Conservation (phyloP, 2,113 vertebrate species). For the Calypte anna region DNA sequence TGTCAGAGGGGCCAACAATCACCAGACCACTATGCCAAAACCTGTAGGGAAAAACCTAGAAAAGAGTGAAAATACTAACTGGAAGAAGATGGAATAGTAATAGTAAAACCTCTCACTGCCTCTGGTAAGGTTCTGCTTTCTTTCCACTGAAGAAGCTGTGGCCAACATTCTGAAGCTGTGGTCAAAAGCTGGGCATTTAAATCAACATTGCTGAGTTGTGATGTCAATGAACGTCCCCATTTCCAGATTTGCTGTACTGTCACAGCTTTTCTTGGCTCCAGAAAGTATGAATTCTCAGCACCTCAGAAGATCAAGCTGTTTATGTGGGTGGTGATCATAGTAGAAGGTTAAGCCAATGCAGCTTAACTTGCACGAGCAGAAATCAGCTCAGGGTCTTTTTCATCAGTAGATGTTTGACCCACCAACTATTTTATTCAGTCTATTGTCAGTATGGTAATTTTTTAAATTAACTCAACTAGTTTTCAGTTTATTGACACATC, state of each 20-base stretch:
- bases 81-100: neutral
- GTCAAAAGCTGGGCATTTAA: neutral
- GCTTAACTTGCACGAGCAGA: neutral
- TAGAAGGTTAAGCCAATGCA: slow-evolving; percentile 10
- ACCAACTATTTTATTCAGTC: neutral
- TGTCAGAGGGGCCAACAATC: neutral
- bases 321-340: slow-evolving; percentile 22
- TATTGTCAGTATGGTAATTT: neutral
- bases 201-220: neutral
- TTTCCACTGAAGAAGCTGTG: neutral
- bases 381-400: neutral
- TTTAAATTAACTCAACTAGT: neutral
- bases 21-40: neutral
- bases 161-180: neutral
- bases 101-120: neutral
- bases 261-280: slow-evolving; percentile 32
- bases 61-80: neutral
- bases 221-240: slow-evolving; percentile 30
- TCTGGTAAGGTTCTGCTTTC: neutral
- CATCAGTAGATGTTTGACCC: neutral
- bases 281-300: slow-evolving; percentile 29
- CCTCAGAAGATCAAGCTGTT: slow-evolving; percentile 50
- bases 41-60: neutral
- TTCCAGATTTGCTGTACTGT: slow-evolving; percentile 3
- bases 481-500: neutral